Evolutionary conservation across 2,888 invertebrate species (phyloP).

Genomic region (Vandiemenella viatica): DNA sequence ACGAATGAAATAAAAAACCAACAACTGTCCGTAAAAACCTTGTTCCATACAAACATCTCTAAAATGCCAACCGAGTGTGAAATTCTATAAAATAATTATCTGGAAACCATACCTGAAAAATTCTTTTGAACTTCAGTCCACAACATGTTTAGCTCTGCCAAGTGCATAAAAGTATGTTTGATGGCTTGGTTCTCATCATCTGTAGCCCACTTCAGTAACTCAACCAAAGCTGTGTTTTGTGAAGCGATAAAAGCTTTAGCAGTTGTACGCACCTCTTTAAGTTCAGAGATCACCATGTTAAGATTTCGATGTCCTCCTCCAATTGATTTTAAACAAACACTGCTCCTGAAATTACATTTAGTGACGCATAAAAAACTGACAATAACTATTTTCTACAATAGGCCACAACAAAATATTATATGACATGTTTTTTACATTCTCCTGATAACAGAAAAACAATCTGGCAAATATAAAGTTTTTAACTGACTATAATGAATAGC

Average conservation of each 20-base stretch:
- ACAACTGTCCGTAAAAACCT: neutral
- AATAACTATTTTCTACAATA: too few species aligned
- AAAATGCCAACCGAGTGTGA: neutral
- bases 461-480: too few species aligned
- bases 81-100: neutral
- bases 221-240: conserved; percentile 31
- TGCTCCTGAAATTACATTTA: conserved; percentile 27
- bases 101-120: conserved; percentile 27
- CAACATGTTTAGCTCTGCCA: conserved; percentile 30
- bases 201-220: conserved; percentile 32
- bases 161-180: conserved; percentile 30
- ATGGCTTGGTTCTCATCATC: conserved; percentile 32
- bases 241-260: conserved; percentile 31
- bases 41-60: neutral
- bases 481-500: too few species aligned
- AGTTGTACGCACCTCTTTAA: conserved; percentile 30
- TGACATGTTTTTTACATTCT: too few species aligned
- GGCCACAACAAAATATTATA: too few species aligned
- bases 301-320: conserved; percentile 31
- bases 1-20: neutral
- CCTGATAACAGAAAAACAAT: too few species aligned
- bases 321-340: conserved; percentile 29
- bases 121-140: conserved; percentile 34
- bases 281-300: conserved; percentile 32
- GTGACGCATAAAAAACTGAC: too few species aligned